Percentiles rank a stretch among this genome's conserved stretches.
Evolutionary conservation across 2,797 vertebrate genomes (phyloP).

Genomic region (Gymnopithys bicolor): DNA sequence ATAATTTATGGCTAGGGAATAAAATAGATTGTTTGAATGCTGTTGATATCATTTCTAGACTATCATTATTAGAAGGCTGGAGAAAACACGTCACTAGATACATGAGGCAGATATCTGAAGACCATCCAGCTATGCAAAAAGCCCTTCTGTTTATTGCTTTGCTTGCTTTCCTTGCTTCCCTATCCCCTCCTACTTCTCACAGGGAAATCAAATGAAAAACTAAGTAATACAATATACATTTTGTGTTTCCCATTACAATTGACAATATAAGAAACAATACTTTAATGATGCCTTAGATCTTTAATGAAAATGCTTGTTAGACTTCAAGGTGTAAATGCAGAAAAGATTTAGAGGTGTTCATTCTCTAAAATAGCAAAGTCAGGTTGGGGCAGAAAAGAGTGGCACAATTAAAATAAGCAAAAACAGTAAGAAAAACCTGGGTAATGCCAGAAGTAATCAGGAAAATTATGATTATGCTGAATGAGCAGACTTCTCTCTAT

Average conservation of each 20-base stretch:
- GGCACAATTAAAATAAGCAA: background rate
- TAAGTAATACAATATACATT: background rate
- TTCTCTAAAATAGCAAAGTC: background rate
- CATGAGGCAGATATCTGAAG: background rate
- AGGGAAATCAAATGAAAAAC: background rate
- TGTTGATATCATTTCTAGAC: background rate
- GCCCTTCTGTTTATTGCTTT: background rate
- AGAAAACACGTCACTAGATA: background rate
- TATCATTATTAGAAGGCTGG: background rate
- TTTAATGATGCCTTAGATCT: background rate
- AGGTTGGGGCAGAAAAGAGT: background rate
- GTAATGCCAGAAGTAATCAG: background rate
- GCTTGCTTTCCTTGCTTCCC: background rate
- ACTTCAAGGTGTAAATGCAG: background rate
- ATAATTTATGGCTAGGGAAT: constrained; percentile 17
- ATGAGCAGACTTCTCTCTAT: background rate
- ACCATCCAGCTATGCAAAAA: background rate
- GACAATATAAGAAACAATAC: background rate
- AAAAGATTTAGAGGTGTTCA: background rate
- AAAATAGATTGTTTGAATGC: background rate
- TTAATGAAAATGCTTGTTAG: constrained; percentile 9
- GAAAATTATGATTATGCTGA: background rate
- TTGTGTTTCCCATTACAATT: background rate
- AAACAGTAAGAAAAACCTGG: background rate
- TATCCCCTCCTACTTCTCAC: background rate